Evolutionary conservation across 2,113 vertebrate species (phyloP).

Genomic region (Bos javanicus): DNA sequence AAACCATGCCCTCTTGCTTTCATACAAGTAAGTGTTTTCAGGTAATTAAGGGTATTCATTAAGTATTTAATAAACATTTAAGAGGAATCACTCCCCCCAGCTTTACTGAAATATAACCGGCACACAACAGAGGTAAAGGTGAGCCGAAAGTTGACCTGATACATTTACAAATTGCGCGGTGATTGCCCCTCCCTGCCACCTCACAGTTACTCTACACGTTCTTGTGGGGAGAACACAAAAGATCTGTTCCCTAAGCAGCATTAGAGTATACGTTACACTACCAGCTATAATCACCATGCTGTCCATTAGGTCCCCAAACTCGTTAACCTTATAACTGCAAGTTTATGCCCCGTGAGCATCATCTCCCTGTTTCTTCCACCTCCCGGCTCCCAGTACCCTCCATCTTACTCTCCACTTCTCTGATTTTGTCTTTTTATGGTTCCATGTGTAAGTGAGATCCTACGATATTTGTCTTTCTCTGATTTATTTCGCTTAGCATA

Average conservation of each 20-base stretch:
- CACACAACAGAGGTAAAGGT: background rate
- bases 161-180: background rate
- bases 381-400: background rate
- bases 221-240: background rate
- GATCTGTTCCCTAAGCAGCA: background rate
- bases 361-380: background rate
- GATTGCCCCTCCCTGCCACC: background rate
- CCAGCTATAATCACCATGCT: background rate
- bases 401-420: background rate
- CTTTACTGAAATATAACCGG: background rate
- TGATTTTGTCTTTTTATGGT: background rate
- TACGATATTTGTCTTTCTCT: background rate
- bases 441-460: background rate
- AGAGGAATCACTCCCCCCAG: background rate
- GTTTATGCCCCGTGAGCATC: background rate
- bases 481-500: background rate
- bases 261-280: background rate
- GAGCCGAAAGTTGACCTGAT: too few species aligned
- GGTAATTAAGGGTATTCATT: background rate
- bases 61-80: background rate
- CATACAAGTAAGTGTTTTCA: background rate
- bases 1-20: background rate
- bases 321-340: background rate
- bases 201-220: background rate
- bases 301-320: background rate